Percentiles rank a stretch among this genome's conserved stretches.
These are phyloP conservation scores for Zaprionus lachaisei DNA, from an alignment of 1,140 invertebrate species.

Conservation along the genomic window DNA sequence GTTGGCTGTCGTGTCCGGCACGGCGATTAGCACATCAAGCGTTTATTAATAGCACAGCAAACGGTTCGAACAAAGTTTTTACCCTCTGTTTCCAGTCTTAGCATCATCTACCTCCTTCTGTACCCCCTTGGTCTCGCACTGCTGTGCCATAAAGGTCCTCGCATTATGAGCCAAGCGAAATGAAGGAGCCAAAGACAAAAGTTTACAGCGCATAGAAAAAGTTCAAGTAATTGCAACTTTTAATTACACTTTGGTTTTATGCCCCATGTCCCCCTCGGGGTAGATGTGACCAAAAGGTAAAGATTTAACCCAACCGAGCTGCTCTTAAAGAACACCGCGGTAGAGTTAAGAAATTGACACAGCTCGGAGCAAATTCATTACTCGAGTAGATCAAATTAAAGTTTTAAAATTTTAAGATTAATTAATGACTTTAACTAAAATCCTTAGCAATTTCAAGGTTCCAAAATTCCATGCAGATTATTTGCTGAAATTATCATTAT, in stretches of 20 bases:
- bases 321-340: conserved; percentile 9
- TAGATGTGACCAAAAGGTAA: conserved; percentile 33
- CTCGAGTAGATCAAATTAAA: conserved; percentile 2
- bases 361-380: conserved; percentile 7
- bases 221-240: conserved; percentile 67
- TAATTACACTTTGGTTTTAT: conserved; percentile 70
- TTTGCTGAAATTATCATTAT: conserved; percentile 10
- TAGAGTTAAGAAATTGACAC: neutral
- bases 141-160: conserved; percentile 41
- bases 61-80: conserved; percentile 53
- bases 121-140: neutral
- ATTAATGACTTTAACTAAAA: neutral
- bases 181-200: conserved; percentile 64
- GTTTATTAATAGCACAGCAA: conserved; percentile 71
- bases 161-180: conserved; percentile 55
- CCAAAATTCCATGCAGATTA: neutral
- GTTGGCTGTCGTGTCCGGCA: conserved; percentile 38
- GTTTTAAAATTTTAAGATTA: neutral
- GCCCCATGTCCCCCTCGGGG: conserved; percentile 23
- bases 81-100: conserved; percentile 2
- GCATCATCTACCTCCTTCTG: neutral
- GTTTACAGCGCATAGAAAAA: conserved; percentile 70
- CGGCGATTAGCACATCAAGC: conserved; percentile 76
- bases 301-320: conserved; percentile 26
- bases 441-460: neutral